These are phyloP conservation scores for Caenorhabditis sp. DNA, from an alignment of 2,888 invertebrate species.

Conservation along the genomic window DNA sequence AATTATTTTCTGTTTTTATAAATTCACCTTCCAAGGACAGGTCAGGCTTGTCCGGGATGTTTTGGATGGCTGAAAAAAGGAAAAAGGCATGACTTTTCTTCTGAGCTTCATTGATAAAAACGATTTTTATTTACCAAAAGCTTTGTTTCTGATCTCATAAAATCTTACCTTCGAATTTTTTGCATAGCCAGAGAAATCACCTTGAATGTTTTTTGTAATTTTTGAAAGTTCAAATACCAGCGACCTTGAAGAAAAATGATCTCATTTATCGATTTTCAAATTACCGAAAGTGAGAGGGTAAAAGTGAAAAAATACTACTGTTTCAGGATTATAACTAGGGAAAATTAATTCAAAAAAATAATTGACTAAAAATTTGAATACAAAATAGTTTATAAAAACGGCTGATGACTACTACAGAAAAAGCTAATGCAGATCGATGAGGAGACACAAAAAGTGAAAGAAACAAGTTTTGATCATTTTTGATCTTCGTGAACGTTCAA, in stretches of 20 bases:
- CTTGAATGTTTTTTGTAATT: not conserved
- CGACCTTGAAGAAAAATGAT: not conserved
- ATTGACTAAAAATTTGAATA: no score
- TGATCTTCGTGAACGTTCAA: not conserved
- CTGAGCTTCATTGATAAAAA: no score
- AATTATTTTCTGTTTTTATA: no score
- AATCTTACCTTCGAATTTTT: not conserved
- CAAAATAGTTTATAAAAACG: no score
- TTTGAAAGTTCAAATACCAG: not conserved
- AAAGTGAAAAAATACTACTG: no score
- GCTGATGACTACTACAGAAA: not conserved
- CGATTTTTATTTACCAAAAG: not conserved
- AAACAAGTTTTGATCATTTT: conserved; percentile 2
- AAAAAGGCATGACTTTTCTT: no score
- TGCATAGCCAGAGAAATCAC: not conserved
- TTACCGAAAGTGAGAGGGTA: no score
- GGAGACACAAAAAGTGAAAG: not conserved
- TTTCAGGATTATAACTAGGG: no score
- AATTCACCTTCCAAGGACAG: no score
- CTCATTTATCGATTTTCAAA: not conserved
- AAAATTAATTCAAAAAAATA: no score
- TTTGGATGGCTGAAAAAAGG: no score
- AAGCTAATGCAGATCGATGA: not conserved
- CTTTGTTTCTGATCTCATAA: not conserved
- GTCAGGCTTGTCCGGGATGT: no score